phyloP scores from a whole-genome alignment of 2,113 vertebrate species.

The Brienomyrus longianalis region DNA sequence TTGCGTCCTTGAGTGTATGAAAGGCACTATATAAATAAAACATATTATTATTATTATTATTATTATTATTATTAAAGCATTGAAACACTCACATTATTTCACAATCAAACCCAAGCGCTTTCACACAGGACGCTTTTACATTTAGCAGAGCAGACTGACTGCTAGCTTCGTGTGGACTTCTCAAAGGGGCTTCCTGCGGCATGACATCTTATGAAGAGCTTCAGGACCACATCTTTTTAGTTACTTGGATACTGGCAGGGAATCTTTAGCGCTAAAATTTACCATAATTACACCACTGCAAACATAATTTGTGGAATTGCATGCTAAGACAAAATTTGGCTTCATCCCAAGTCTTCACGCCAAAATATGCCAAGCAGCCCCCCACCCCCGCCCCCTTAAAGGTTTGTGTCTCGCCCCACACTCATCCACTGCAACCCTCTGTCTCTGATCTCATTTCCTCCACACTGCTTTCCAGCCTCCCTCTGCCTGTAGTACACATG shows the following conservation, averaged over 20 bases:
- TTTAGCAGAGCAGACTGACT: not conserved
- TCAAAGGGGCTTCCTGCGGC: not conserved
- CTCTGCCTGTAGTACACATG: constrained; percentile 31
- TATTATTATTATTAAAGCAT: not conserved
- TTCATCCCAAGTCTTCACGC: not conserved
- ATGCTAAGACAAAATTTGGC: not conserved
- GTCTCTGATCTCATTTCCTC: constrained; percentile 25
- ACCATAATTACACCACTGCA: not conserved
- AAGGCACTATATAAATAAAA: too few relatives aligned
- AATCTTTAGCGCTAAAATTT: not conserved
- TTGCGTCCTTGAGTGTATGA: too few relatives aligned
- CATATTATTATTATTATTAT: too few relatives aligned
- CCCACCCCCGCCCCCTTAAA: not conserved
- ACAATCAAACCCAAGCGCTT: not conserved
- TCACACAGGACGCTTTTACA: not conserved
- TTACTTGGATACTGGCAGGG: not conserved
- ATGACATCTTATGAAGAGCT: not conserved
- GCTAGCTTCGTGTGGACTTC: not conserved
- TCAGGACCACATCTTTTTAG: not conserved
- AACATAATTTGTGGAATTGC: not conserved
- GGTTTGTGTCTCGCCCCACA: not conserved
- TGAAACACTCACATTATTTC: not conserved
- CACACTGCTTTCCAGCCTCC: constrained; percentile 24
- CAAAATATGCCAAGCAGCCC: not conserved
- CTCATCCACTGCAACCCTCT: constrained; percentile 21